These are phyloP conservation scores for Nansenia antarctica DNA, from an alignment of 2,113 vertebrate genomes.

Conservation along the genomic window DNA sequence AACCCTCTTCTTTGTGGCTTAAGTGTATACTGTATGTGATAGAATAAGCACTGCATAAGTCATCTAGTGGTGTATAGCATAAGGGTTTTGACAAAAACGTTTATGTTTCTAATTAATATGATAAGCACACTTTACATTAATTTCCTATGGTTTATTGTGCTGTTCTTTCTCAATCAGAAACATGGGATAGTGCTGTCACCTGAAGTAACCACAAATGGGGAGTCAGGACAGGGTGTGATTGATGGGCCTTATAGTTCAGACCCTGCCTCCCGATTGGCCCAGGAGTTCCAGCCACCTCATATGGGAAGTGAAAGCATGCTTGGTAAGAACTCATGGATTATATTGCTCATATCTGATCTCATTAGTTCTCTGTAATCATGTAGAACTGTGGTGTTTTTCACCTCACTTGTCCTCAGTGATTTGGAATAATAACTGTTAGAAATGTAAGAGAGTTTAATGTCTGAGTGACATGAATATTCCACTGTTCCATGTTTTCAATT, in stretches of 20 bases:
- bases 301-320: constrained; percentile 71
- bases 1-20: too few relatives aligned
- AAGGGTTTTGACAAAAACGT: too few relatives aligned
- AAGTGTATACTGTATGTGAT: too few relatives aligned
- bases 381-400: background rate
- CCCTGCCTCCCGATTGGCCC: constrained; percentile 52
- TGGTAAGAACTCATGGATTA: constrained; percentile 74
- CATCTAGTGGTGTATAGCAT: too few relatives aligned
- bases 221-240: constrained; percentile 48
- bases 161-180: constrained; percentile 70
- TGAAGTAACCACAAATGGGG: constrained; percentile 79
- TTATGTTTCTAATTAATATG: too few relatives aligned
- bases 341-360: background rate
- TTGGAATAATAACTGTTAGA: background rate
- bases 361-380: background rate
- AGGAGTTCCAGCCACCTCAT: constrained; percentile 58
- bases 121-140: too few relatives aligned
- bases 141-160: background rate
- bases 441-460: background rate
- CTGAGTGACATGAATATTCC: background rate
- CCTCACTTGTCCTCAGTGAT: background rate
- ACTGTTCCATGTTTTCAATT: background rate
- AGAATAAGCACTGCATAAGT: too few relatives aligned
- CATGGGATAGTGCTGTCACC: constrained; percentile 79
- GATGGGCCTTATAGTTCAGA: constrained; percentile 50